Percentiles rank a stretch among this genome's conserved stretches.
Evolutionary conservation across 1,140 invertebrate species (phyloP).

Genomic region (Pseudomyrmex flavicornis): DNA sequence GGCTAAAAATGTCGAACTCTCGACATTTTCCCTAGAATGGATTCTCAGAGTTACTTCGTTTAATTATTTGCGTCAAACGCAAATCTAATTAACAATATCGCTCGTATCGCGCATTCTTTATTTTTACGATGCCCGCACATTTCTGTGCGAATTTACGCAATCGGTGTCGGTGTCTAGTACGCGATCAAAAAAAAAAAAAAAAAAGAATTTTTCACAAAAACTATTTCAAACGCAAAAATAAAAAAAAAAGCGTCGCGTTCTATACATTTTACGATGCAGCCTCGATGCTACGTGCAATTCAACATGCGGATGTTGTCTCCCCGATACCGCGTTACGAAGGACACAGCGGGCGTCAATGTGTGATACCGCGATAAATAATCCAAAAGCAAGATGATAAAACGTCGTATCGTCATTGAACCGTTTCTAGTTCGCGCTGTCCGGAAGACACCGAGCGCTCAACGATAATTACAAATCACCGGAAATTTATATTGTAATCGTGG

Average conservation of each 20-base stretch:
- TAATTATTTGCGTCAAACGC: not conserved
- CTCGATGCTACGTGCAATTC: not conserved
- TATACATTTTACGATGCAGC: not conserved
- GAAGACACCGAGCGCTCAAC: conserved; percentile 22
- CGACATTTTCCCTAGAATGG: not conserved
- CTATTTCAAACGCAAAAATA: not conserved
- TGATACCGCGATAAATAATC: conserved; percentile 52
- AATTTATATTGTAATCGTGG: not conserved
- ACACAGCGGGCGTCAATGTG: not conserved
- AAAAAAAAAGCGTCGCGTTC: not conserved
- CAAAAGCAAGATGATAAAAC: conserved; percentile 52
- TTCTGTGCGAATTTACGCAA: not conserved
- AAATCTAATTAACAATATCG: not conserved
- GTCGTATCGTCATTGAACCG: conserved; percentile 38
- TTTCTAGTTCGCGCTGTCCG: conserved; percentile 25
- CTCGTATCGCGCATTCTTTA: not conserved
- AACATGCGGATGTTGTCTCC: conserved; percentile 12
- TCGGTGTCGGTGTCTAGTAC: not conserved
- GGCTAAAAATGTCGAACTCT: conserved; percentile 4
- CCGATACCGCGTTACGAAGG: conserved; percentile 2
- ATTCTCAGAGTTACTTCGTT: conserved; percentile 2
- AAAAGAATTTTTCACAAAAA: conserved; percentile 9
- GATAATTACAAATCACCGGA: not conserved
- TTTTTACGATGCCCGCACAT: not conserved
- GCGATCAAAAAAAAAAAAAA: not conserved